Conservation (phyloP, 2,113 vertebrate species). For the Perca fluviatilis region DNA sequence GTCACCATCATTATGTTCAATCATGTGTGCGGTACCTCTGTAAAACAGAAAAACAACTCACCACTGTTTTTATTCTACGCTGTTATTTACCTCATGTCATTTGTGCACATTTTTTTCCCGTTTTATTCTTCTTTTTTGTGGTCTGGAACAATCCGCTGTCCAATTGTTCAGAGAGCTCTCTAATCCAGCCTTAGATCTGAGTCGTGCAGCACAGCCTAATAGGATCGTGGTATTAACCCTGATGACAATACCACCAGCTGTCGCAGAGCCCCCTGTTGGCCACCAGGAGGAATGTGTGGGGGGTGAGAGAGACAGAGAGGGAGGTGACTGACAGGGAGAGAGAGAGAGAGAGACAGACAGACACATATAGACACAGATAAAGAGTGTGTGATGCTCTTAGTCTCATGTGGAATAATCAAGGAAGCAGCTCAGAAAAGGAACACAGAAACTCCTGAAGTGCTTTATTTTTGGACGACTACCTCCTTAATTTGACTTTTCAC, state of each 20-base stretch:
- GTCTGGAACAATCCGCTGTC: slow-evolving; percentile 79
- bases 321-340: slow-evolving; percentile 32
- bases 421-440: slow-evolving; percentile 53
- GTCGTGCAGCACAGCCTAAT: slow-evolving; percentile 92
- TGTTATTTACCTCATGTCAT: slow-evolving; percentile 34
- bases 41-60: background rate
- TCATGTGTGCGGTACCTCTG: background rate
- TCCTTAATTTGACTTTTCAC: slow-evolving; percentile 29
- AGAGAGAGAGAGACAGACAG: slow-evolving; percentile 44
- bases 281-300: slow-evolving; percentile 75
- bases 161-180: slow-evolving; percentile 92
- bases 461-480: slow-evolving; percentile 62
- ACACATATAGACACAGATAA: slow-evolving; percentile 42
- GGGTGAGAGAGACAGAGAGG: slow-evolving; percentile 19
- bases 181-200: slow-evolving; percentile 93
- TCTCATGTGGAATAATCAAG: slow-evolving; percentile 78
- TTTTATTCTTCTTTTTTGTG: slow-evolving; percentile 23
- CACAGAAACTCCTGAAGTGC: slow-evolving; percentile 54
- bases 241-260: slow-evolving; percentile 89
- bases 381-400: slow-evolving; percentile 80
- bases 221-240: slow-evolving; percentile 95
- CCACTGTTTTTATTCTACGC: slow-evolving; percentile 6
- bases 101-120: slow-evolving; percentile 15
- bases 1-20: background rate
- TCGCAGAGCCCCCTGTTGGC: slow-evolving; percentile 87